These are phyloP conservation scores for Lordiphosa mommai DNA, from an alignment of 1,140 invertebrate genomes.

Conservation along the genomic window DNA sequence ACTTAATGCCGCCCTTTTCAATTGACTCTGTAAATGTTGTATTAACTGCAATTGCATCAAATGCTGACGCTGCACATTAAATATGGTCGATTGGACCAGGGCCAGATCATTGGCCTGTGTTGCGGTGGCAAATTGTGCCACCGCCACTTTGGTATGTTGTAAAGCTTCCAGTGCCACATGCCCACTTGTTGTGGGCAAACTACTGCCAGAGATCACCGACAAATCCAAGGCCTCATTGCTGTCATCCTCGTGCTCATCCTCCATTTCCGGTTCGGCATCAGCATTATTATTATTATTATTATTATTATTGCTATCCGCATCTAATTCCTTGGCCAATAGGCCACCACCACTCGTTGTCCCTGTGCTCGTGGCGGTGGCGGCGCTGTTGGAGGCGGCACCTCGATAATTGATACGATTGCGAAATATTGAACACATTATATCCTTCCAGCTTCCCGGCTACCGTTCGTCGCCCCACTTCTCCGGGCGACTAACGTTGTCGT, in stretches of 20 bases:
- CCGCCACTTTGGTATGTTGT: conserved; percentile 88
- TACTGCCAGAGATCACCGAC: conserved; percentile 60
- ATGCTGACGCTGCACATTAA: conserved; percentile 95
- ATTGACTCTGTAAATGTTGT: conserved; percentile 93
- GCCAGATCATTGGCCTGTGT: conserved; percentile 92
- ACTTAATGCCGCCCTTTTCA: conserved; percentile 79
- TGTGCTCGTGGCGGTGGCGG: conserved; percentile 7
- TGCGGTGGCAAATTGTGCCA: conserved; percentile 94
- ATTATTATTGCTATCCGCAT: conserved; percentile 71
- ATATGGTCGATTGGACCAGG: conserved; percentile 91
- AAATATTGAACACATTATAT: conserved; percentile 75
- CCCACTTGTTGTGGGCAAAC: conserved; percentile 50
- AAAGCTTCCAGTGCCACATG: conserved; percentile 91
- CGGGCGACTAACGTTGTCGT: too few relatives aligned
- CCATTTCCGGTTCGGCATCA: conserved; percentile 8
- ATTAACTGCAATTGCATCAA: conserved; percentile 95
- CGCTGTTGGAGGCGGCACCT: conserved; percentile 42
- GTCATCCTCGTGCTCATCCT: conserved; percentile 20
- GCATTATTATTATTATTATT: conserved; percentile 62
- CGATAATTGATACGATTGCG: conserved; percentile 78
- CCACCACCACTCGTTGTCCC: conserved; percentile 2
- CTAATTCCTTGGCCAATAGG: conserved; percentile 53
- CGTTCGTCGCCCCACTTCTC: too few relatives aligned
- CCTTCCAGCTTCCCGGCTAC: too few relatives aligned
- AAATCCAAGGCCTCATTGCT: conserved; percentile 72